Base-by-base conservation (phyloP, 2,113 vertebrate species). In the Saccopteryx bilineata region DNA sequence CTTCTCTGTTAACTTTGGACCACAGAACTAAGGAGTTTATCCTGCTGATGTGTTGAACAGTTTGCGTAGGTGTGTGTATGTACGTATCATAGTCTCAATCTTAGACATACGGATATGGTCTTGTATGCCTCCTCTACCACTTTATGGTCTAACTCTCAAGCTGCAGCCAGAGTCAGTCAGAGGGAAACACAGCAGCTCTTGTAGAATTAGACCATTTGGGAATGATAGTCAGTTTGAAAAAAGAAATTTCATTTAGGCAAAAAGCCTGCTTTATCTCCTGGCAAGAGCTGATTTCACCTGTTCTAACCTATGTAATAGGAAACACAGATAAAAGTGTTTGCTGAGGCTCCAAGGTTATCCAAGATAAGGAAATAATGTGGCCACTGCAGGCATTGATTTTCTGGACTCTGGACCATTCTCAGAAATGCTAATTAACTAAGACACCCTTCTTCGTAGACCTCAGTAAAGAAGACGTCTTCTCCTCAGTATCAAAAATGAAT, bases 221-320 rank as follows among this genome's bases (percentile, higher is more conserved):
- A 96, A 84, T 31, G 39, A 65, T 28, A 66, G n/a, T 58, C 65
- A 23, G 6, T 88, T 74, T 96, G 56, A 80, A 92, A 90, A 68
- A 66, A 79, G 39, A 80, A 61, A 54, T 75, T 90, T 90, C 28
- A 18, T n/a, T n/a, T 52, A 84, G 81, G 26, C 71, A 68, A 81
- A 92, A 84, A 85, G 9, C 23, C 63, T 90, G 28, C 13, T 68
- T 28, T 61, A 9, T 96, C 39, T 84, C 81, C 39, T 92, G 31
- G 9, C 21, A 46, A 87, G 50, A 76, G 81, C 78, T 68, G 61
- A 71, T 10, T 86, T 83, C 23, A 50, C 28, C 33, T 54, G 60
- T 9, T 48, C 65, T 60, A n/a, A 65, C 7, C 33, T 7, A 39
- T 39, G 3, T 39, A 31, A 18, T 5, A 13, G 39, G 18, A 79